Conservation (phyloP, 1,140 invertebrate genomes). For the Acromyrmex heyeri region DNA sequence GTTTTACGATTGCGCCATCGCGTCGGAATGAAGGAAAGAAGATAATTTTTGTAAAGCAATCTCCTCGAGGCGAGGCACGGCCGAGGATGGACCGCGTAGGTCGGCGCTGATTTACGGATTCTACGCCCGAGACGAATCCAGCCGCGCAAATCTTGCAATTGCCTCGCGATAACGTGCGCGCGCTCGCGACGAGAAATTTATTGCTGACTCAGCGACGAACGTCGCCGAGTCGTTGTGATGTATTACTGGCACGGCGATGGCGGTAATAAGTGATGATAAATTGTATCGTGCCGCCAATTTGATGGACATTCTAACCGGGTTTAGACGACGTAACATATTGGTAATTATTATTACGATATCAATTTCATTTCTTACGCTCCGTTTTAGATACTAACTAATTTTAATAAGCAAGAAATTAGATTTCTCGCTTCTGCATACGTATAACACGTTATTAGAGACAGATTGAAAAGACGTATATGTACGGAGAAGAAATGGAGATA, state of each 20-base stretch:
- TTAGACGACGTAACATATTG: slow-evolving; percentile 38
- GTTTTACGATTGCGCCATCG: slow-evolving; percentile 70
- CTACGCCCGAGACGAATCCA: slow-evolving; percentile 62
- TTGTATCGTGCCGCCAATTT: slow-evolving; percentile 53
- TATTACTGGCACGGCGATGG: slow-evolving; percentile 52
- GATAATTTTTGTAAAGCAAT: slow-evolving; percentile 68
- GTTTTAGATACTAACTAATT: slow-evolving; percentile 6
- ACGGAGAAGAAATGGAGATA: background rate
- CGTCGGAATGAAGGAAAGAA: slow-evolving; percentile 45
- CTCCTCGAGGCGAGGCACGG: slow-evolving; percentile 38
- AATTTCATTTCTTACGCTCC: slow-evolving; percentile 5
- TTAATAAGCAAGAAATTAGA: slow-evolving; percentile 5
- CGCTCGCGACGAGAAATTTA: slow-evolving; percentile 61
- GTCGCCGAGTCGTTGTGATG: slow-evolving; percentile 62
- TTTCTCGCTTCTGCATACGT: background rate
- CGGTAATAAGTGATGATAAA: slow-evolving; percentile 64
- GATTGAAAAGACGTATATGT: background rate
- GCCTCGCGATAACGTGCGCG: slow-evolving; percentile 58
- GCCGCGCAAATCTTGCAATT: slow-evolving; percentile 62
- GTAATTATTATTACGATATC: slow-evolving; percentile 13
- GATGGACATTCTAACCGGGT: slow-evolving; percentile 33
- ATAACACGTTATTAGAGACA: background rate
- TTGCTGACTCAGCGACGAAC: slow-evolving; percentile 64
- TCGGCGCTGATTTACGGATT: slow-evolving; percentile 61
- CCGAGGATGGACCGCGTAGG: slow-evolving; percentile 46